These are phyloP conservation scores for Ciconia nigra DNA, from an alignment of 2,797 vertebrate species.

Conservation along the genomic window DNA sequence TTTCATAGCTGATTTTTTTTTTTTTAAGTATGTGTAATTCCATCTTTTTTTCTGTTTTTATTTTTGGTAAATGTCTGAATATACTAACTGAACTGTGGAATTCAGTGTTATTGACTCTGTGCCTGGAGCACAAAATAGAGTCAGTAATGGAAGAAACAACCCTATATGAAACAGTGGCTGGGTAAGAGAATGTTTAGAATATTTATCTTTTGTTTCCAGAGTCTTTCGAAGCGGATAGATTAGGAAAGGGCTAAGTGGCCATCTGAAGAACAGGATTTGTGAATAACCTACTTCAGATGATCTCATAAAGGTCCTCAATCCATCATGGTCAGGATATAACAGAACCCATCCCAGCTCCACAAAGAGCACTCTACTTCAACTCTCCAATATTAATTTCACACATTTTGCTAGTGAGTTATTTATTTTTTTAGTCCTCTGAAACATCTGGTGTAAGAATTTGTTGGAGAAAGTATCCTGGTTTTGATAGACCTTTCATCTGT, in stretches of 20 bases:
- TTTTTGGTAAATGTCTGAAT: conserved; percentile 20
- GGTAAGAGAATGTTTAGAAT: neutral
- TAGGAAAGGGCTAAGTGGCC: neutral
- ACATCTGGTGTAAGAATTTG: conserved; percentile 9
- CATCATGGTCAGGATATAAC: neutral
- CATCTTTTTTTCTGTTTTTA: neutral
- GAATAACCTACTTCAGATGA: neutral
- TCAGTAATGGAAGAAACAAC: neutral
- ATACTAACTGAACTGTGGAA: conserved; percentile 45
- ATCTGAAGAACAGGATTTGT: neutral
- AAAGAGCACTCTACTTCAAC: neutral
- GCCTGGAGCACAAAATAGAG: neutral
- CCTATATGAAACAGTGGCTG: neutral
- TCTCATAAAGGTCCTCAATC: neutral
- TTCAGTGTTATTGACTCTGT: conserved; percentile 12
- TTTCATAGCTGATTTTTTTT: neutral
- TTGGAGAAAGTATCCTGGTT: neutral
- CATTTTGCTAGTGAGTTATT: neutral
- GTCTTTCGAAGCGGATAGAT: conserved; percentile 20
- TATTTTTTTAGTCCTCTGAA: neutral
- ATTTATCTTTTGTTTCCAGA: neutral
- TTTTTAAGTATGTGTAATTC: neutral
- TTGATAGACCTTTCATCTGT: conserved; percentile 21
- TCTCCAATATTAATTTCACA: neutral
- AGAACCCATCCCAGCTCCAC: neutral